Percentiles rank a stretch among this genome's conserved stretches.
Evolutionary conservation across 30 jellyfish, hydroid and myxozoan species (phyloP).

Genomic region (Hydra vulgaris): DNA sequence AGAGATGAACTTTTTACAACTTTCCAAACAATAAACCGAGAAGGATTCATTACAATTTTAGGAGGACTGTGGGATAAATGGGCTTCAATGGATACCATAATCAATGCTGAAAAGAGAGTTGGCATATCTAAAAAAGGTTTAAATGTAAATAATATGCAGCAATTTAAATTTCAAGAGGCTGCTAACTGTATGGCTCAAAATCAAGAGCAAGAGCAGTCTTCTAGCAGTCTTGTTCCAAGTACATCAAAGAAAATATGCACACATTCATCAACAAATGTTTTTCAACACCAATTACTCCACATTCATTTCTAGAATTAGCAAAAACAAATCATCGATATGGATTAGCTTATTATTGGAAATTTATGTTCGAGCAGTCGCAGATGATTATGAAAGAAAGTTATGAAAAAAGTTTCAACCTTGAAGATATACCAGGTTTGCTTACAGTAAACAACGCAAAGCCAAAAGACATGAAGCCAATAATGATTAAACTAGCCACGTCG

Average conservation of each 20-base stretch:
- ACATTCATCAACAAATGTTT: neutral
- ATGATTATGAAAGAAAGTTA: too few relatives aligned
- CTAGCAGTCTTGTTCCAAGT: neutral
- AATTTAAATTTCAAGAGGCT: conserved; percentile 25
- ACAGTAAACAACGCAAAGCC: too few relatives aligned
- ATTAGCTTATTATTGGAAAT: conserved; percentile 12
- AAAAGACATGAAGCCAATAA: neutral
- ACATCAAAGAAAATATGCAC: conserved; percentile 15
- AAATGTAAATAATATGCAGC: conserved; percentile 20
- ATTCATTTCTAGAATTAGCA: conserved; percentile 2
- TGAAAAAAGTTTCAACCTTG: conserved; percentile 1
- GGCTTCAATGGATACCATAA: conserved; percentile 1
- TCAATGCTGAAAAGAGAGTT: conserved; percentile 5
- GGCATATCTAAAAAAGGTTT: conserved; percentile 7
- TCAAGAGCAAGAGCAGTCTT: neutral
- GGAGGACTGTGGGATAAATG: conserved; percentile 25
- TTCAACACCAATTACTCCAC: conserved; percentile 9
- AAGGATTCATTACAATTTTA: conserved; percentile 15
- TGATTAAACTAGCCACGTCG: neutral
- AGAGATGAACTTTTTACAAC: conserved; percentile 14
- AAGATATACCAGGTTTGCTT: conserved; percentile 12
- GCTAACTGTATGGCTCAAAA: neutral
- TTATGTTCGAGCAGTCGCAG: conserved; percentile 5
- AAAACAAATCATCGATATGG: neutral
- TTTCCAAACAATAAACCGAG: conserved; percentile 28